These are phyloP conservation scores for Sander vitreus DNA, from an alignment of 2,113 vertebrate species.

Conservation along the genomic window DNA sequence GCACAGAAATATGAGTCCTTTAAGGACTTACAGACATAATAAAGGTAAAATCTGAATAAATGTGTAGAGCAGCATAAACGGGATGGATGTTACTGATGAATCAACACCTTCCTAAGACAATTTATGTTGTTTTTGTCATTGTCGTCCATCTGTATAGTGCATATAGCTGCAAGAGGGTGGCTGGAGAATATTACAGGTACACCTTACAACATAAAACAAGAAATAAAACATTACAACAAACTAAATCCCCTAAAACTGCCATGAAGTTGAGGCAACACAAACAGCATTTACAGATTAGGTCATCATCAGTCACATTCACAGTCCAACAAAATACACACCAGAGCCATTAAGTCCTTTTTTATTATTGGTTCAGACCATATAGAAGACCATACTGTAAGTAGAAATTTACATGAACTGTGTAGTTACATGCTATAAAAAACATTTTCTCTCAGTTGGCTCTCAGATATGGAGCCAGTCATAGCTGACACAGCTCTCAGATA, in stretches of 20 bases:
- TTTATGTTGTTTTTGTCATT: background rate
- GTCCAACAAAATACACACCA: background rate
- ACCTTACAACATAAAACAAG: too few relatives aligned
- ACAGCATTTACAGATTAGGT: background rate
- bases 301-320: background rate
- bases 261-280: background rate
- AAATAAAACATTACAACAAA: too few relatives aligned
- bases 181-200: background rate
- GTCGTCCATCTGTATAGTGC: background rate
- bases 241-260: background rate
- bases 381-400: background rate
- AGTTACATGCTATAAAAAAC: slow-evolving; percentile 35
- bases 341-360: background rate
- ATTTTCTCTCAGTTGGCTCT: background rate
- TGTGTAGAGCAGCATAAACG: background rate
- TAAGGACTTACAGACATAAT: background rate
- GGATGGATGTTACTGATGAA: background rate
- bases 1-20: background rate
- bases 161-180: background rate
- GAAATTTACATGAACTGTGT: background rate
- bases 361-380: background rate
- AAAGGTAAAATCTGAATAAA: background rate
- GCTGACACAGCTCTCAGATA: slow-evolving; percentile 24
- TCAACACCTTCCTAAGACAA: background rate
- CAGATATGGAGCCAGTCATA: background rate